These are phyloP conservation scores for Intellagama lesueurii DNA, from an alignment of 2,797 vertebrate species.

Conservation along the genomic window DNA sequence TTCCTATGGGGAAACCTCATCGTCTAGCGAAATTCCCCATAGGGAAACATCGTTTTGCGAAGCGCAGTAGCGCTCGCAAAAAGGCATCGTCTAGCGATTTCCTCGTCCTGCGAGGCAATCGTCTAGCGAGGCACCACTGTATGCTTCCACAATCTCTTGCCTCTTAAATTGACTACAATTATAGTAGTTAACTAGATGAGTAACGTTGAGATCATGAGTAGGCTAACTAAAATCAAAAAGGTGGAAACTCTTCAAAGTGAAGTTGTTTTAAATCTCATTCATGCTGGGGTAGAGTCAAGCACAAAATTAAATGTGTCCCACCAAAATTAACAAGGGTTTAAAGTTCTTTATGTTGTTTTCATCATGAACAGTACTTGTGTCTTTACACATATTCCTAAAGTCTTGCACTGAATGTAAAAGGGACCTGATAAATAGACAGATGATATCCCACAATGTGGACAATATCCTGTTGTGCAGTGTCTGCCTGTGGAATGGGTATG, in stretches of 20 bases:
- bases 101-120: too few species aligned
- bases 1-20: too few species aligned
- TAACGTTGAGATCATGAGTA: background rate
- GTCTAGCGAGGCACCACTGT: too few species aligned
- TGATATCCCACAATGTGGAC: background rate
- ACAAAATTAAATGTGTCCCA: background rate
- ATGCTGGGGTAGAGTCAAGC: background rate
- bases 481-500: too few species aligned
- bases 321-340: background rate
- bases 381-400: background rate
- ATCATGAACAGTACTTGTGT: background rate
- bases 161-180: background rate
- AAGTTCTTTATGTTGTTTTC: background rate
- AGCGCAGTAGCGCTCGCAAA: too few species aligned
- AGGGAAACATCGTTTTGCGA: too few species aligned
- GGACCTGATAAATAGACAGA: constrained; percentile 12
- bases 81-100: too few species aligned
- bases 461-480: too few species aligned
- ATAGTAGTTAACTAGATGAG: constrained; percentile 8
- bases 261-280: background rate
- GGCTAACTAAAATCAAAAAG: background rate
- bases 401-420: background rate
- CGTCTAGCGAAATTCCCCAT: too few species aligned
- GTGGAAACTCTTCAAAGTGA: constrained; percentile 6
- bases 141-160: background rate